phyloP scores from a whole-genome alignment of 2,113 vertebrate species.

The Hemicordylus capensis region DNA sequence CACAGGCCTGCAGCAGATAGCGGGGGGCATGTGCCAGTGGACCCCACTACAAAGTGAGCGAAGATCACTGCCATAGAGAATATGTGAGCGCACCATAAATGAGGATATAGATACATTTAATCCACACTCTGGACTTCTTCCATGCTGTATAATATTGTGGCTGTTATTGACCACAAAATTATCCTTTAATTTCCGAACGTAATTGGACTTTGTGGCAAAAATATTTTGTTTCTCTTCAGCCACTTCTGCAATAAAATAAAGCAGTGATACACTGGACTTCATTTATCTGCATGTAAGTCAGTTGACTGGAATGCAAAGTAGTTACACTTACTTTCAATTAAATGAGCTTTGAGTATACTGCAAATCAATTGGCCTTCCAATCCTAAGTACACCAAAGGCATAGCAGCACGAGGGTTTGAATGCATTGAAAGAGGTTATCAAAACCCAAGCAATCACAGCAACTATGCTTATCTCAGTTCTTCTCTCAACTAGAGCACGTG shows the following conservation, averaged over 20 bases:
- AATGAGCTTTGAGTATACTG: not conserved
- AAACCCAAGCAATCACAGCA: not conserved
- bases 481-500: not conserved
- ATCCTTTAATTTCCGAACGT: too few relatives aligned
- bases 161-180: not conserved
- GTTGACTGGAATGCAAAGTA: too few relatives aligned
- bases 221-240: not conserved
- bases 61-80: too few relatives aligned
- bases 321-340: not conserved
- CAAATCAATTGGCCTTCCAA: too few relatives aligned
- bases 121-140: not conserved
- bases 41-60: too few relatives aligned
- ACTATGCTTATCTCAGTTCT: not conserved
- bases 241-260: not conserved
- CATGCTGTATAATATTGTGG: not conserved
- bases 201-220: too few relatives aligned
- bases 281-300: too few relatives aligned
- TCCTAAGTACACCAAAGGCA: not conserved
- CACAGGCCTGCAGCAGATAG: too few relatives aligned
- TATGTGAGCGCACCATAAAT: too few relatives aligned
- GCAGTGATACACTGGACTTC: not conserved
- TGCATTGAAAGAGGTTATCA: not conserved
- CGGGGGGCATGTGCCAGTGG: too few relatives aligned
- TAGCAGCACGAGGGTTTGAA: not conserved
- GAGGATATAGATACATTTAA: too few relatives aligned